Base-by-base conservation (phyloP, 2,113 vertebrate genomes). In the Cinclus mexicanus region DNA sequence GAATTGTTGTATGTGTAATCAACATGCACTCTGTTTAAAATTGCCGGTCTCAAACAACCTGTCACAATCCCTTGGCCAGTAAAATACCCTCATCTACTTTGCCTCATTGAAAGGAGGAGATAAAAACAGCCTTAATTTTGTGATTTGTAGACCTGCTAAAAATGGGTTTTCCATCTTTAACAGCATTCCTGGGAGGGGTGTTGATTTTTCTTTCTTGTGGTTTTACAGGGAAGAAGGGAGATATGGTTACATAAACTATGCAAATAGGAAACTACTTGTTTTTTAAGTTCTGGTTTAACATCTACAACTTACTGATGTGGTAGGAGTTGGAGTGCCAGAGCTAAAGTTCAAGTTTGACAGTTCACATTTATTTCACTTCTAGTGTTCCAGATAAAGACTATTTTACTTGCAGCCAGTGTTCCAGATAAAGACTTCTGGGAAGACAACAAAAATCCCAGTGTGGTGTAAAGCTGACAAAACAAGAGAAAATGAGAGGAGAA, bases 381-480 rank as follows among this genome's bases (percentile, higher is more conserved):
- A 83, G 39, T 80, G 71, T 91, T 95, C 79, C 21, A 79, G 49
- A 49, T 61, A 76, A 95, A 84, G 70, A 61, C 50, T 85, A 53
- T 95, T 90, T 89, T 81, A 78, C 56, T 81, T 79, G 39, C 52
- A 92, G 60, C 59, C 77, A 78, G 0, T 64, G 74, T 90, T 94
- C 89, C 39, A 75, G 47, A 52, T 53, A 75, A 96, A 87, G 72
- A 61, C 57, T 87, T 87, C 41, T 76, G 78, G 61, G 86, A 89
- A 94, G 63, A 87, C 57, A 83, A 90, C 87, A 90, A 88, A 91
- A 77, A 71, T 64, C 63, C 69, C 42, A 71, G 37, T 87, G 49
- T 87, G 80, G 56, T 68, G 17, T 90, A 92, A 93, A 90, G 41
- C 92, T 94, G 90, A 75, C 91, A 94, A 95, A 96, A 93, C 60